A percentile compares a stretch with the other conserved stretches of the same genome.
Evolutionary conservation across 2,888 invertebrate species (phyloP).

Genomic region (Eupithecia centaureata): DNA sequence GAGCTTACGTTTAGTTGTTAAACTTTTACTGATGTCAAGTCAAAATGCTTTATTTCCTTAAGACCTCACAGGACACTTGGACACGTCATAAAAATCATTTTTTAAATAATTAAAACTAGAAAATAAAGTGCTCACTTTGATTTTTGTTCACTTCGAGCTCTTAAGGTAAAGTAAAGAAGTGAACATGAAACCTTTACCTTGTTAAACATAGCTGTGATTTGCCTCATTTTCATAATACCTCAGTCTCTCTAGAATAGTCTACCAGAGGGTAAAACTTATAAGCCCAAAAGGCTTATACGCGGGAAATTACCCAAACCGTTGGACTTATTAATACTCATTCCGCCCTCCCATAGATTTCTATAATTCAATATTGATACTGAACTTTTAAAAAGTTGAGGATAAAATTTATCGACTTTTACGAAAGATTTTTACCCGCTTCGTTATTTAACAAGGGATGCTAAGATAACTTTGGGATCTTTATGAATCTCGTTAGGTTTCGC

Average conservation of each 20-base stretch:
- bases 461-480: conserved; percentile 27
- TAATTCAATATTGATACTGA: conserved; percentile 35
- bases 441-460: conserved; percentile 32
- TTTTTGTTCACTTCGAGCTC: too few species aligned
- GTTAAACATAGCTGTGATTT: too few species aligned
- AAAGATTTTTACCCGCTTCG: conserved; percentile 27
- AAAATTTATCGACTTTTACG: conserved; percentile 26
- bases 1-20: too few species aligned
- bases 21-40: neutral
- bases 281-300: neutral
- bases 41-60: too few species aligned
- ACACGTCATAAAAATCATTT: too few species aligned
- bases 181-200: too few species aligned
- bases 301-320: neutral
- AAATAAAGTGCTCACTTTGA: too few species aligned
- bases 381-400: conserved; percentile 18
- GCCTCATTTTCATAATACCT: neutral
- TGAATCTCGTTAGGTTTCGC: conserved; percentile 28
- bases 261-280: neutral
- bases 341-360: conserved; percentile 29
- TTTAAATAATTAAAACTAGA: too few species aligned
- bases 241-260: neutral
- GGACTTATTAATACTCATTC: conserved; percentile 10
- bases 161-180: too few species aligned
- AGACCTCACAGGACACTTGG: too few species aligned